These are phyloP conservation scores for Alectoris magna DNA, from an alignment of 2,797 vertebrate genomes.

Conservation along the genomic window DNA sequence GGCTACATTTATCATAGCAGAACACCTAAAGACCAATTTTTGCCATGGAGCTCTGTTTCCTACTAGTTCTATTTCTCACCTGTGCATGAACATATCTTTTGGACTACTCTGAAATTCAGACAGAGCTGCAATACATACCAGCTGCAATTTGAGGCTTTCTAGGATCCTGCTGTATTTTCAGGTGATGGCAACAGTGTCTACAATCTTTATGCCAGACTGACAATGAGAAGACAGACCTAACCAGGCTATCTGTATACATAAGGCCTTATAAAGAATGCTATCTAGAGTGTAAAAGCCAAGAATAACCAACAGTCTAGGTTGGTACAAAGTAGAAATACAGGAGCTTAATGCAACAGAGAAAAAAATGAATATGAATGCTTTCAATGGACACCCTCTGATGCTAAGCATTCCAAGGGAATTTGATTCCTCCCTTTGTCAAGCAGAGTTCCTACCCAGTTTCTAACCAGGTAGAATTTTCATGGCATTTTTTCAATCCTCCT, in stretches of 20 bases:
- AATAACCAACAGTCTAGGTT: neutral
- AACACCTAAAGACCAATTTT: neutral
- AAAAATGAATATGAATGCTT: neutral
- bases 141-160: neutral
- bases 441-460: neutral
- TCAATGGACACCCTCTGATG: neutral
- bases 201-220: neutral
- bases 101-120: neutral
- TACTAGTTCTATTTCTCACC: neutral
- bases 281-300: neutral
- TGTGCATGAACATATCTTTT: neutral
- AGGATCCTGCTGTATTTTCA: neutral
- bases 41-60: neutral
- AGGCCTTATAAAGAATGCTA: neutral
- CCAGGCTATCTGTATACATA: neutral
- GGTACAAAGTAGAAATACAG: neutral
- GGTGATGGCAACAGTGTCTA: neutral
- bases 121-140: neutral
- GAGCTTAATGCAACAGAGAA: neutral
- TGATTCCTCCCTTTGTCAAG: neutral
- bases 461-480: neutral
- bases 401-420: rapidly evolving
- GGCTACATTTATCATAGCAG: slow-evolving; percentile 3
- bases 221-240: neutral
- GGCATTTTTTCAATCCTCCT: neutral